Evolutionary conservation across 2,113 vertebrate genomes (phyloP), one percentile per base, ranked within the genome.

Genomic region (Empidonax traillii): DNA sequence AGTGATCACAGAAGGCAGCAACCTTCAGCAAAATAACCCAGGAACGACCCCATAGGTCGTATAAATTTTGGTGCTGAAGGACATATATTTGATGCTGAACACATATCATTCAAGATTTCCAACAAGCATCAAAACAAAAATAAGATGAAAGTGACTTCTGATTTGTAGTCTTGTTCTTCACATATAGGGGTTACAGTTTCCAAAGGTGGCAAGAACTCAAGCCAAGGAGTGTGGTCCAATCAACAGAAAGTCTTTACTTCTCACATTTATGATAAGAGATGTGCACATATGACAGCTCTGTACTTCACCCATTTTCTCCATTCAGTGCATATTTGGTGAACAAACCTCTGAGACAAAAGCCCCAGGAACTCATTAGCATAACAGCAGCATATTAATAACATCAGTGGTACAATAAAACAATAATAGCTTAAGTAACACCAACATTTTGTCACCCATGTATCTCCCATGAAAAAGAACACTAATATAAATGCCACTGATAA

Each of bases 401-500:
- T 74, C 75, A 74, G 8, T 47, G 39, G 33, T 41, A 89, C 39
- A 52, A 77, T 63, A 69, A 94, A 92, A 80, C 83, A 92, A 69
- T 33, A 94, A 85, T 8, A 63, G 62, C 58, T 87, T 68, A 82
- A 74, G 55, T 52, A 92, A 92, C 65, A 95, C 27, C 83, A 95
- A 89, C 61, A 87, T 92, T 90, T 89, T 92, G 89, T 90, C 89
- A 95, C 35, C 39, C 31, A 43, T 41, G 21, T 78, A 81, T 68
- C 83, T 59, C n/a, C 39, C 66, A 55, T 20, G 27, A 72, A 85
- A 72, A 94, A 86, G 30, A 91, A 85, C 17, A 61, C 41, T 66
- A 69, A 47, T 82, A 61, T 35, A 93, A 93, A 62, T 72, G 73
- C 22, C 62, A 75, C 61, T 72, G 77, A 88, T 68, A 91, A 85